Conservation (phyloP, 2,113 vertebrate genomes). For the Castor canadensis region DNA sequence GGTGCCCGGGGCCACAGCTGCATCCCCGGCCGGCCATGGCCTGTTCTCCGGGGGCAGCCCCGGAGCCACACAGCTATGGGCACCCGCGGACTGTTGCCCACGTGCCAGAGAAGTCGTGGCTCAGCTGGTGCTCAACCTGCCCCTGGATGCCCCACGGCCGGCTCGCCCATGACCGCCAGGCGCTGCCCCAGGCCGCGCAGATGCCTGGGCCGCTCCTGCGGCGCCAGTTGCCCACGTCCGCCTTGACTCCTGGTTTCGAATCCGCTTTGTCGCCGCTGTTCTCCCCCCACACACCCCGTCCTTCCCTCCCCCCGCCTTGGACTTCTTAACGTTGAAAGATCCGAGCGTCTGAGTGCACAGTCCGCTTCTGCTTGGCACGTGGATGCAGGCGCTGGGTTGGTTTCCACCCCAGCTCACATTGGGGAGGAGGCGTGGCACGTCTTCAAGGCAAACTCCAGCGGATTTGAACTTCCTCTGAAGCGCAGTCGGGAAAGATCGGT, state of each 20-base stretch:
- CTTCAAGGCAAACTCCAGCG: not conserved
- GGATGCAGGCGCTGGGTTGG: not conserved
- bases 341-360: not conserved
- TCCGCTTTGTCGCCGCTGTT: slow-evolving; percentile 1
- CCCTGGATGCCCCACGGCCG: not conserved
- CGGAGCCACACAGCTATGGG: not conserved
- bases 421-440: slow-evolving; percentile 57
- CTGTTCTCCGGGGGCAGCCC: not conserved
- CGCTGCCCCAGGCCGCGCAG: not conserved
- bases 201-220: not conserved
- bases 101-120: not conserved
- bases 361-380: not conserved
- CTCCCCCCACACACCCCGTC: not conserved
- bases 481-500: not conserved
- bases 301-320: not conserved
- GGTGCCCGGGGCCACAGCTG: slow-evolving; percentile 86
- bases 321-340: not conserved
- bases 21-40: slow-evolving; percentile 92
- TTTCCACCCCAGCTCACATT: not conserved
- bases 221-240: slow-evolving; percentile 12
- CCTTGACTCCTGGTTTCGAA: slow-evolving; percentile 26
- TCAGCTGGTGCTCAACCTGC: not conserved
- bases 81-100: not conserved
- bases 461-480: not conserved
- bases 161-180: slow-evolving; percentile 35